These are phyloP conservation scores for Notolepis coatsorum DNA, from an alignment of 2,797 vertebrate species.

Conservation along the genomic window DNA sequence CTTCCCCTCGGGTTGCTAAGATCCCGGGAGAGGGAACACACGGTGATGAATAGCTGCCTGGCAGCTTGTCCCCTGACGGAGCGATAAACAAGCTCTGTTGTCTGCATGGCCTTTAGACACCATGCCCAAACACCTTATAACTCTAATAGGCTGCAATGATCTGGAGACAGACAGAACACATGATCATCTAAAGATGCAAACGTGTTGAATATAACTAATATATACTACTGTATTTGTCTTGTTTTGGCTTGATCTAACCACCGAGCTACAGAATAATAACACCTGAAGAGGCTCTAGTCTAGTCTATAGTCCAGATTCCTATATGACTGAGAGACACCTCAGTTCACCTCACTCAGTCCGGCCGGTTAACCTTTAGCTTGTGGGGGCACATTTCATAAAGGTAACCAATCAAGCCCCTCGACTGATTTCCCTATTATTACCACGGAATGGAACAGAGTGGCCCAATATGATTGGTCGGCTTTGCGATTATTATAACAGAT, in stretches of 20 bases:
- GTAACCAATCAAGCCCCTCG: too few species aligned
- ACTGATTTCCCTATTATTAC: too few species aligned
- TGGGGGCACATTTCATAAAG: constrained; percentile 21
- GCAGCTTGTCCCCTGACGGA: constrained; percentile 9
- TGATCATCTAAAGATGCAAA: constrained; percentile 13
- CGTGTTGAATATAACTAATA: background rate
- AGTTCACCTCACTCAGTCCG: constrained; percentile 17
- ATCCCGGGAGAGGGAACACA: constrained; percentile 25
- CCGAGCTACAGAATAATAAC: too few species aligned
- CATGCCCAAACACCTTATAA: constrained; percentile 7
- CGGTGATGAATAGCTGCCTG: constrained; percentile 17
- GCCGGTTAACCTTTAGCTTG: constrained; percentile 1
- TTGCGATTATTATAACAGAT: too few species aligned
- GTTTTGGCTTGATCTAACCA: too few species aligned
- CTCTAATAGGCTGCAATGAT: constrained; percentile 35
- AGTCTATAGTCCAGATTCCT: too few species aligned
- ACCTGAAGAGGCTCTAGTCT: too few species aligned
- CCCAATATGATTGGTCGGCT: background rate
- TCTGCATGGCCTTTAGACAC: background rate
- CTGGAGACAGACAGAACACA: constrained; percentile 16
- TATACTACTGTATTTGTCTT: too few species aligned
- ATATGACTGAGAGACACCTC: too few species aligned
- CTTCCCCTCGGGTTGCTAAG: constrained; percentile 26
- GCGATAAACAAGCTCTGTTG: constrained; percentile 18
- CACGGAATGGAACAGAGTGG: too few species aligned